Evolutionary conservation across 2,888 invertebrate genomes (phyloP).

Genomic region (Mythimna lalbum): DNA sequence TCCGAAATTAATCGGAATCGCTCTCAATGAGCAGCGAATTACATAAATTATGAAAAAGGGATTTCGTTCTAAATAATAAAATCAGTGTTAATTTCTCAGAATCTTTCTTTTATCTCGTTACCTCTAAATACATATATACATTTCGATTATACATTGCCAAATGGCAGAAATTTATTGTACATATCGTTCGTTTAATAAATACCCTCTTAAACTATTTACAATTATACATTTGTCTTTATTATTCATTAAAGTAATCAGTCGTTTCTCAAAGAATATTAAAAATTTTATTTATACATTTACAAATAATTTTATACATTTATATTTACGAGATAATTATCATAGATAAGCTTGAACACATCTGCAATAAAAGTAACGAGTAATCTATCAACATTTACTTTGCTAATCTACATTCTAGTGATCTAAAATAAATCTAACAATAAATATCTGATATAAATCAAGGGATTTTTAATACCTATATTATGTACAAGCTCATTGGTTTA

Average conservation of each 20-base stretch:
- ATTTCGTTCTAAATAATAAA: conserved; percentile 55
- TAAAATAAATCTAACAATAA: conserved; percentile 81
- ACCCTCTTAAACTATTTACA: conserved; percentile 78
- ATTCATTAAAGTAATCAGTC: conserved; percentile 84
- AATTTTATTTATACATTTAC: conserved; percentile 61
- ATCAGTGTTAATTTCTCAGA: conserved; percentile 70
- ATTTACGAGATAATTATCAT: conserved; percentile 66
- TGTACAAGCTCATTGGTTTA: conserved; percentile 90
- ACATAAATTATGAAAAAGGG: neutral
- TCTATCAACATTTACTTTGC: conserved; percentile 76
- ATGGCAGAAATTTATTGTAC: conserved; percentile 70
- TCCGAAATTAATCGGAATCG: neutral
- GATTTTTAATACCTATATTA: conserved; percentile 80
- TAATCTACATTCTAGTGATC: conserved; percentile 72
- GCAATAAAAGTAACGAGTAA: conserved; percentile 82
- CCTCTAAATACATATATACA: conserved; percentile 84
- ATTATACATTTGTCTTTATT: conserved; percentile 70
- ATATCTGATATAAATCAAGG: conserved; percentile 81
- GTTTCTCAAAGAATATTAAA: conserved; percentile 73
- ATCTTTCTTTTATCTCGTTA: conserved; percentile 76
- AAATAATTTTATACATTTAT: conserved; percentile 62
- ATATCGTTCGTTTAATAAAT: conserved; percentile 74
- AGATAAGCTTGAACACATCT: conserved; percentile 85
- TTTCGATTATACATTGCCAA: conserved; percentile 70
- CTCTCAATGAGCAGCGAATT: neutral